Conservation (phyloP, 2,113 vertebrate genomes). For the Vombatus ursinus region DNA sequence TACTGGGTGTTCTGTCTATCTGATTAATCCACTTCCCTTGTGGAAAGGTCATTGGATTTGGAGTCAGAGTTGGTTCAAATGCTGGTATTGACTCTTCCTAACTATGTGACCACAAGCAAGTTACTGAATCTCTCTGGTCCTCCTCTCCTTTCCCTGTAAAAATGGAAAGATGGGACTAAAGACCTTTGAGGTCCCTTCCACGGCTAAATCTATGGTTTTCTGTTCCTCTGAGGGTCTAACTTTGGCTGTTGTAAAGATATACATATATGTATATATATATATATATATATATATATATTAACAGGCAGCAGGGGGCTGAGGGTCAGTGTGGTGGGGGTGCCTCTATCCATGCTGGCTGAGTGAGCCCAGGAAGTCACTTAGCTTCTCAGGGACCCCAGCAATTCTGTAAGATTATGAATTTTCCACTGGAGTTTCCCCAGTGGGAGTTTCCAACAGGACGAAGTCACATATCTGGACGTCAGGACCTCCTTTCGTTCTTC, state of each 20-base stretch:
- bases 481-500: neutral
- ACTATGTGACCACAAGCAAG: neutral
- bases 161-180: neutral
- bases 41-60: neutral
- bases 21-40: neutral
- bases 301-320: neutral
- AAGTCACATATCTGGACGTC: neutral
- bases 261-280: no score
- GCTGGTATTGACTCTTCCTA: neutral
- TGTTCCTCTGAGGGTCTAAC: neutral
- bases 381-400: neutral
- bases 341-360: neutral
- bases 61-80: neutral
- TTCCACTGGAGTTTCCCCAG: neutral
- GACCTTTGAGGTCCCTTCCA: neutral
- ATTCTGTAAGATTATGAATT: neutral
- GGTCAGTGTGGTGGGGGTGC: neutral
- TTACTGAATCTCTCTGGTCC: neutral
- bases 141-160: neutral
- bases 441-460: neutral
- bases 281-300: no score
- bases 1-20: rapidly evolving
- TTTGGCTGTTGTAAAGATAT: neutral
- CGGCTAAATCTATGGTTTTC: neutral
- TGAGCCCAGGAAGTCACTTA: neutral